phyloP scores from a whole-genome alignment of 2,113 vertebrate genomes.

The Petroica traversi region DNA sequence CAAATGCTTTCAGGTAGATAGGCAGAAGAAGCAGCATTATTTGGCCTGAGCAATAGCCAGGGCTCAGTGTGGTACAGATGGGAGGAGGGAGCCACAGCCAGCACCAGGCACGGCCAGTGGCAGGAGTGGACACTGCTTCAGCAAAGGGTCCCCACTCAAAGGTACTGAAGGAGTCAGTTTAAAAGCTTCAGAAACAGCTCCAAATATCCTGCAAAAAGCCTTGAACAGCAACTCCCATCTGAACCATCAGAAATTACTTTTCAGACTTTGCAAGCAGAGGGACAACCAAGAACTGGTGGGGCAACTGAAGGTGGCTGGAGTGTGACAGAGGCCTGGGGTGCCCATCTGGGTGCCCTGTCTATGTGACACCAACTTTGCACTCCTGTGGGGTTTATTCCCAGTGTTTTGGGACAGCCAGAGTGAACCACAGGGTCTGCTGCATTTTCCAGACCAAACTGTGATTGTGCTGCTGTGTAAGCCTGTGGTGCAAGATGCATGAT shows the following conservation, averaged over 20 bases:
- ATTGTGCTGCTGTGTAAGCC: background rate
- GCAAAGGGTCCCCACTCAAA: background rate
- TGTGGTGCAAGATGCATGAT: too few species aligned
- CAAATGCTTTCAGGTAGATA: background rate
- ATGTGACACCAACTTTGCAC: rapidly evolving
- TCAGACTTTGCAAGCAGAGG: background rate
- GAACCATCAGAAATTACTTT: background rate
- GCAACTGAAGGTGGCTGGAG: background rate
- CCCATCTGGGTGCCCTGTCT: background rate
- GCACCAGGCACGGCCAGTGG: rapidly evolving
- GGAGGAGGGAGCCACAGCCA: background rate
- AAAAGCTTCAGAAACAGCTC: background rate
- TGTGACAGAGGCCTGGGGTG: rapidly evolving
- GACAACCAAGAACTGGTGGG: background rate
- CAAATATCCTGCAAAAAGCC: background rate
- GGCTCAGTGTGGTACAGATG: background rate
- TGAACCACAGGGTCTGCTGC: rapidly evolving
- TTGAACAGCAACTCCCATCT: background rate
- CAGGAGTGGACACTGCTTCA: background rate
- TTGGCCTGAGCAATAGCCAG: background rate
- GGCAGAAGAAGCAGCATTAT: rapidly evolving
- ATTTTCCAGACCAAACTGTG: background rate
- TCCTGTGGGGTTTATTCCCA: background rate
- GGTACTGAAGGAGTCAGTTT: background rate
- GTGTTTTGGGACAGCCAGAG: background rate